A percentile compares a stretch with the other conserved stretches of the same genome.
Conservation (phyloP, 2,888 invertebrate genomes). For the Erynnis tages region DNA sequence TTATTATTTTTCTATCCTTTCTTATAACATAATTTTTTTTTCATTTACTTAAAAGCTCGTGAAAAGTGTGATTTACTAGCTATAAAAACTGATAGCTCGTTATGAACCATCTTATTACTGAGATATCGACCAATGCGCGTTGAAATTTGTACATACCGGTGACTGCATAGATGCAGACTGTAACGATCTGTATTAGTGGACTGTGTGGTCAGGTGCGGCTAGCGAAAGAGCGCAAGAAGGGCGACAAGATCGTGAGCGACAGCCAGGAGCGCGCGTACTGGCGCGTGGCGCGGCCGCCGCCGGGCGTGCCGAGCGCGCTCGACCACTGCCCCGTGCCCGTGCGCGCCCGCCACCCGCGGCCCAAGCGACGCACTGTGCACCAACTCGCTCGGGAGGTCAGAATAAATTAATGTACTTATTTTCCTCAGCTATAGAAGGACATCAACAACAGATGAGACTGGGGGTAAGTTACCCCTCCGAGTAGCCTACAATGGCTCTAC, state of each 20-base stretch:
- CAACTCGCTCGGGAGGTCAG: conserved; percentile 90
- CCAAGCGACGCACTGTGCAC: conserved; percentile 87
- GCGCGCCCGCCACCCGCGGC: conserved; percentile 85
- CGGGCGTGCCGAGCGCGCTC: conserved; percentile 91
- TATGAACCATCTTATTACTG: too few species aligned
- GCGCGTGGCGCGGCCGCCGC: conserved; percentile 97
- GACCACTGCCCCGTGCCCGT: conserved; percentile 93
- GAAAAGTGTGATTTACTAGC: too few species aligned
- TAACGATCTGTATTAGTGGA: conserved; percentile 21
- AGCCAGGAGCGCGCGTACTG: conserved; percentile 99
- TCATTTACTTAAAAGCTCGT: too few species aligned
- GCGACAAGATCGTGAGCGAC: conserved; percentile 97
- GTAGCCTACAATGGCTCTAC: too few species aligned
- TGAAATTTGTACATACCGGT: too few species aligned
- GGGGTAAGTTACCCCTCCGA: too few species aligned
- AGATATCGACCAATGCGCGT: too few species aligned
- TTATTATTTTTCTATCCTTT: too few species aligned
- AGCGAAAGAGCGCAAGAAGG: conserved; percentile 96
- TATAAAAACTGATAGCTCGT: too few species aligned
- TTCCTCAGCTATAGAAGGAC: too few species aligned
- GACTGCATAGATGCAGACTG: conserved; percentile 6
- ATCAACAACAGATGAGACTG: too few species aligned
- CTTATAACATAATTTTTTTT: too few species aligned
- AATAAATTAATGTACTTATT: neutral
- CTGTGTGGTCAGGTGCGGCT: conserved; percentile 86